These are phyloP conservation scores for Zaprionus vittiger DNA, from an alignment of 1,140 invertebrate genomes.

Conservation along the genomic window DNA sequence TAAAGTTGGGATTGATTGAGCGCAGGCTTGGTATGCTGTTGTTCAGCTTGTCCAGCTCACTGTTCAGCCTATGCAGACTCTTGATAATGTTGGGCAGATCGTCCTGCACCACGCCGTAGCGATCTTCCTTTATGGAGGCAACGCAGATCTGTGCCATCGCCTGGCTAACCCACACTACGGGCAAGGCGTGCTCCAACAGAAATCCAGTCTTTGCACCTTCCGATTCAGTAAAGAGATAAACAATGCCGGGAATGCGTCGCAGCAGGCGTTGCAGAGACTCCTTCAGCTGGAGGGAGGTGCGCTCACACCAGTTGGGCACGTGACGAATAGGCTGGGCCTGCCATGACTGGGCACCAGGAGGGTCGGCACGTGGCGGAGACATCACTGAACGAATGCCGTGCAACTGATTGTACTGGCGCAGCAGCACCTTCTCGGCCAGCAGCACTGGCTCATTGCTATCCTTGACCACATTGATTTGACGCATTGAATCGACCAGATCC, in stretches of 20 bases:
- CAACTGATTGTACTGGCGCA: slow-evolving; percentile 84
- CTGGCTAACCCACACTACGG: slow-evolving; percentile 89
- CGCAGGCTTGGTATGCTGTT: slow-evolving; percentile 87
- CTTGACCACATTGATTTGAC: slow-evolving; percentile 75
- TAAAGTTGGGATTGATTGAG: slow-evolving; percentile 86
- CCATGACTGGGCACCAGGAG: not conserved
- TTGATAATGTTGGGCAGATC: slow-evolving; percentile 89
- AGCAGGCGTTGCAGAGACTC: slow-evolving; percentile 72
- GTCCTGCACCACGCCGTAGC: slow-evolving; percentile 92
- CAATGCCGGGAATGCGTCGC: slow-evolving; percentile 87
- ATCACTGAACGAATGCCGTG: slow-evolving; percentile 84
- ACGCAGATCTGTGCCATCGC: slow-evolving; percentile 88
- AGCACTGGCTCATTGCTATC: slow-evolving; percentile 39
- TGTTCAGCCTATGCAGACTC: slow-evolving; percentile 88
- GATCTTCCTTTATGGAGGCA: slow-evolving; percentile 90
- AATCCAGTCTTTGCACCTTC: slow-evolving; percentile 88
- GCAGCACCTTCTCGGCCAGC: slow-evolving; percentile 64
- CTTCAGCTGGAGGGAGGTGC: slow-evolving; percentile 78
- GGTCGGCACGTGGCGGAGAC: not conserved
- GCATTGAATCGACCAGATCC: slow-evolving; percentile 86
- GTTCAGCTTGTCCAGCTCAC: slow-evolving; percentile 89
- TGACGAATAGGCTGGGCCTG: slow-evolving; percentile 34
- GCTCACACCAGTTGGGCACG: slow-evolving; percentile 80
- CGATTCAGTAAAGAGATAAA: slow-evolving; percentile 89
- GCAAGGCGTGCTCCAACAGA: slow-evolving; percentile 88